Conservation (phyloP, 1,140 invertebrate species). For the Meteorus sp. region DNA sequence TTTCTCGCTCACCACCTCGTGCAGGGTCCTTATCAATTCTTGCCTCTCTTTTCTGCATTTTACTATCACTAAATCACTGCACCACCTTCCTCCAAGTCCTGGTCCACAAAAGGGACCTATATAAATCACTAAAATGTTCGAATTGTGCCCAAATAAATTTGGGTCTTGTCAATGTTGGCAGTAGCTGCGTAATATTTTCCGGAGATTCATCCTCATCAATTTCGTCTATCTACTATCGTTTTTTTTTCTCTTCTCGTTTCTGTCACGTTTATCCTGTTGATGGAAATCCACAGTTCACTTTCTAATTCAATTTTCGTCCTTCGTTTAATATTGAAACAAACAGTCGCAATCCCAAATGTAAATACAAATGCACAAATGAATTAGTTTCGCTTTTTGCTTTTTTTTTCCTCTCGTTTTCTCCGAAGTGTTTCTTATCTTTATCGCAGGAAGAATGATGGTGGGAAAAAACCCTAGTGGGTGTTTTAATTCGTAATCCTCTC, state of each 20-base stretch:
- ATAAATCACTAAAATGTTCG: conserved; percentile 2
- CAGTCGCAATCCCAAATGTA: too few relatives aligned
- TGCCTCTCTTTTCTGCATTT: conserved; percentile 51
- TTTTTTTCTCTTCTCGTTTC: conserved; percentile 19
- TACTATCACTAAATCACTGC: conserved; percentile 13
- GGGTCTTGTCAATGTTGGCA: conserved; percentile 13
- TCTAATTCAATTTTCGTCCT: too few relatives aligned
- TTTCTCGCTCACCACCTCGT: conserved; percentile 39
- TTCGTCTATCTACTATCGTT: conserved; percentile 24
- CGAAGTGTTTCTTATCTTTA: conserved; percentile 11
- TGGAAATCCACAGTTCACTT: too few relatives aligned
- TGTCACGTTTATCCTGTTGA: too few relatives aligned
- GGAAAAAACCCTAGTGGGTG: background rate
- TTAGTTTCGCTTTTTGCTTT: too few relatives aligned
- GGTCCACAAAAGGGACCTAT: conserved; percentile 10
- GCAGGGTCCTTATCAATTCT: conserved; percentile 50
- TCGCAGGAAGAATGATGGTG: background rate
- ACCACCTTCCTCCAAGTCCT: background rate
- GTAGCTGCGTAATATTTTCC: conserved; percentile 18
- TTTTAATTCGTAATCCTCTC: conserved; percentile 9
- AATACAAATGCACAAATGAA: too few relatives aligned
- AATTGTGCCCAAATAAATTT: background rate
- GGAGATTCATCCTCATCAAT: conserved; percentile 35
- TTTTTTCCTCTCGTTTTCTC: background rate
- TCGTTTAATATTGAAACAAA: too few relatives aligned